Base-by-base conservation (phyloP, 2,888 invertebrate species). In the Elegia similella region DNA sequence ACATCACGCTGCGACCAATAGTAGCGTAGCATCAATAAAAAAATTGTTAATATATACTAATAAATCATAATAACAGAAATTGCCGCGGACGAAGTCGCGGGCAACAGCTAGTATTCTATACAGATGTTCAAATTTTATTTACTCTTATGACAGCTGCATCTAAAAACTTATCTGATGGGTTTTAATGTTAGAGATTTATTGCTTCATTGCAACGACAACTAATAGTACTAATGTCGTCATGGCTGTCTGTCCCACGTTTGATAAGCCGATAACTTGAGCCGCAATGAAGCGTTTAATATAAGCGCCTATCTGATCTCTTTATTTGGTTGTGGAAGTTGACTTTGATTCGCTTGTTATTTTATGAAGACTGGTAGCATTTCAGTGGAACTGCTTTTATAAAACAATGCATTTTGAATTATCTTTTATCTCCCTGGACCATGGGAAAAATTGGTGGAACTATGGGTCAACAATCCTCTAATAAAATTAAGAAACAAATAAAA, bases 291-390 rank as follows among this genome's bases (percentile, higher is more conserved):
- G 38, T 34, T 50, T 34, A 50, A 50, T 34, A 16, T 34, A 34
- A 50, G 50, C 50, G 50, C 17, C 17, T 50, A 50, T 50, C 50
- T 50, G 50, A 50, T 50, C 50, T 34, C 34, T 50, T 50, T 34
- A 50, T 50, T 50, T 50, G 50, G 50, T 34, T 34, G 13, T 34
- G 16, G 16, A 50, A 17, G 34, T 17, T 16, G 50, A 17, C 32
- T 50, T 17, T 5, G 34, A 34, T 38, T 15, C 17, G 34, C 17
- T 50, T 34, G 34, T 50, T 17, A 50, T 50, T 16, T 50, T 50
- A 16, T 34, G 10, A 50, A 34, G 34, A 50, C 50, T 34, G 34
- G 50, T 34, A 50, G 50, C 30, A 12, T 2, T 12, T 12, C 38
- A n/a, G 38, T n/a, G 10, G 10, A n/a, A 1, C 12, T 38, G 12